phyloP scores from a whole-genome alignment of 2,113 vertebrate genomes.

The Mionectes macconnelli region DNA sequence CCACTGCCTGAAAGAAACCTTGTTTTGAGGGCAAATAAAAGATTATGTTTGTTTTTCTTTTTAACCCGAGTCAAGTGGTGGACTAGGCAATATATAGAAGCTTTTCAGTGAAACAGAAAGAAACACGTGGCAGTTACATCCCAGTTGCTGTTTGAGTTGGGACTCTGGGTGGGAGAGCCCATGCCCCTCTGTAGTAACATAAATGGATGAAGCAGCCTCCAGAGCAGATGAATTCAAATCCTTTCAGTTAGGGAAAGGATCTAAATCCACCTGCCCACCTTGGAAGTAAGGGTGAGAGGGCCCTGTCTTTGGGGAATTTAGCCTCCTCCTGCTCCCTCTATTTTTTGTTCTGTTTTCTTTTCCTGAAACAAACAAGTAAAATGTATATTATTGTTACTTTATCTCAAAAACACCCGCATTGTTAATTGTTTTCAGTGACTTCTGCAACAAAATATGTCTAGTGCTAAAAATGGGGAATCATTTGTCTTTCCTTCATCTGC shows the following conservation, averaged over 20 bases:
- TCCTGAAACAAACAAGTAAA: background rate
- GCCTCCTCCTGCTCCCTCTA: background rate
- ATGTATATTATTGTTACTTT: background rate
- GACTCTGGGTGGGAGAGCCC: background rate
- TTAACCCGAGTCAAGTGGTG: background rate
- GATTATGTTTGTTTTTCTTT: background rate
- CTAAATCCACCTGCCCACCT: background rate
- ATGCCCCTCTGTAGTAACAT: background rate
- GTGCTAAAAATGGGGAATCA: background rate
- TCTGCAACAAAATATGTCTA: background rate
- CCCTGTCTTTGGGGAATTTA: background rate
- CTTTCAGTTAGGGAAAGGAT: background rate
- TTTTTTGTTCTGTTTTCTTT: background rate
- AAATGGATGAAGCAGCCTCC: background rate
- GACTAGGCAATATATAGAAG: background rate
- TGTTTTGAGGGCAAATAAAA: background rate
- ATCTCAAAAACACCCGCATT: background rate
- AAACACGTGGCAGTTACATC: rapidly evolving
- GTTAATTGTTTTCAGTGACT: background rate
- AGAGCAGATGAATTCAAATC: background rate
- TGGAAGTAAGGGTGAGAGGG: background rate
- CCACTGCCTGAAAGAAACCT: background rate
- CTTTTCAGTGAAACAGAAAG: background rate
- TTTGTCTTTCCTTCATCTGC: background rate
- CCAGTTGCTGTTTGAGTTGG: background rate